Conservation (phyloP, 2,888 invertebrate species). For the Tineola bisselliella region DNA sequence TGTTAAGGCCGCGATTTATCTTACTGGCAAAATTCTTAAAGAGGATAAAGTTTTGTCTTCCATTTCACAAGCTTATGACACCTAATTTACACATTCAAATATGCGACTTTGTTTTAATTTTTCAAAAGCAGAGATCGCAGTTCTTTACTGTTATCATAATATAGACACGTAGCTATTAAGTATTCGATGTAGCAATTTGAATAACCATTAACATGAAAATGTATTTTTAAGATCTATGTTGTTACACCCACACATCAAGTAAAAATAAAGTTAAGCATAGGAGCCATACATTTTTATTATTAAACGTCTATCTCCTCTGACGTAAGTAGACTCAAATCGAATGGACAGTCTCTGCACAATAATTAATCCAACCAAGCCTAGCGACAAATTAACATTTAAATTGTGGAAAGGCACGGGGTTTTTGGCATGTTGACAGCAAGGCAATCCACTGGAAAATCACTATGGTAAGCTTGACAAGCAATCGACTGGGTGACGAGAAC, state of each 20-base stretch:
- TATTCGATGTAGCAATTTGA: no score
- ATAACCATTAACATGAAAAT: no score
- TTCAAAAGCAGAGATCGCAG: not conserved
- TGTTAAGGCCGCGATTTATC: conserved; percentile 33
- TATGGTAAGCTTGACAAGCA: conserved; percentile 32
- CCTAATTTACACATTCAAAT: not conserved
- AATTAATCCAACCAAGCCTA: conserved; percentile 16
- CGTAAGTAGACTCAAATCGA: not conserved
- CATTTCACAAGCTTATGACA: conserved; percentile 3
- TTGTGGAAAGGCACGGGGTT: conserved; percentile 36
- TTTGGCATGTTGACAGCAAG: conserved; percentile 25
- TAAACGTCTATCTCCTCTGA: not conserved
- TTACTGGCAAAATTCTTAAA: conserved; percentile 25
- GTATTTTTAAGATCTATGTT: not conserved
- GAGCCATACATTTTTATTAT: not conserved
- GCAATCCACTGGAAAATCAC: conserved; percentile 37
- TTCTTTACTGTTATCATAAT: not conserved
- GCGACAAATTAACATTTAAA: conserved; percentile 51
- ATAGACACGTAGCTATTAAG: no score
- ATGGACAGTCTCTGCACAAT: not conserved
- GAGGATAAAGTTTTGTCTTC: conserved; percentile 22
- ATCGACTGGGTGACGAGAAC: conserved; percentile 46
- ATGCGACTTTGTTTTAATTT: not conserved
- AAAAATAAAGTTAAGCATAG: not conserved
- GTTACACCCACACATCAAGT: not conserved